Conservation (phyloP, 2,888 invertebrate genomes). For the Drosophila mimica region DNA sequence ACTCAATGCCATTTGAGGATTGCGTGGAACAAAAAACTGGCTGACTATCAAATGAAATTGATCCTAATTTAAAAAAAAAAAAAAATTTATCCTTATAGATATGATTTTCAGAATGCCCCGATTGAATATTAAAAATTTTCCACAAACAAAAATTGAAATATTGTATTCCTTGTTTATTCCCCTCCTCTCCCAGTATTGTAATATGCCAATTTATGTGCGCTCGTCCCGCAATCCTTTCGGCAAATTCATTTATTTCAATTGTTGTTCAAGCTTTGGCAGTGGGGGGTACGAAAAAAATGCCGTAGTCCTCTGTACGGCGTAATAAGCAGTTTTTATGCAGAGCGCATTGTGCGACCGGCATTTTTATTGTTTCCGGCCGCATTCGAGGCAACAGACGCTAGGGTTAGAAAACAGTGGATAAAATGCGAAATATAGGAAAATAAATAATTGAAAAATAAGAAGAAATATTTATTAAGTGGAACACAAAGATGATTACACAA, state of each 20-base stretch:
- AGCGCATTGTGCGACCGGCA: constrained; percentile 59
- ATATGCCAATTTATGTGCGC: constrained; percentile 61
- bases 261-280: constrained; percentile 59
- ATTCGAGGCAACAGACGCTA: constrained; percentile 34
- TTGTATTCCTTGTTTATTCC: constrained; percentile 5
- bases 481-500: neutral
- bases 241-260: constrained; percentile 81
- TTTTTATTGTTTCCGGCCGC: constrained; percentile 76
- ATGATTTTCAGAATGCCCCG: constrained; percentile 1
- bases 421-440: neutral
- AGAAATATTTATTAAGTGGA: neutral
- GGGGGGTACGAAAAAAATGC: constrained; percentile 17
- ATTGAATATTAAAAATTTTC: constrained; percentile 36
- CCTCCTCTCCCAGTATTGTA: constrained; percentile 27
- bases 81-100: neutral
- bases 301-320: constrained; percentile 60
- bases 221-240: constrained; percentile 62
- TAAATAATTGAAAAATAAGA: neutral
- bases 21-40: constrained; percentile 8
- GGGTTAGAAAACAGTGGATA: constrained; percentile 47
- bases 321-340: constrained; percentile 78
- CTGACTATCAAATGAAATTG: constrained; percentile 31
- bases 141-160: constrained; percentile 21
- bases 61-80: constrained; percentile 36
- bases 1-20: constrained; percentile 27